Percentiles rank a stretch among this genome's conserved stretches.
phyloP scores from a whole-genome alignment of 2,797 vertebrate genomes.

The Neosilurus mollespiculum region DNA sequence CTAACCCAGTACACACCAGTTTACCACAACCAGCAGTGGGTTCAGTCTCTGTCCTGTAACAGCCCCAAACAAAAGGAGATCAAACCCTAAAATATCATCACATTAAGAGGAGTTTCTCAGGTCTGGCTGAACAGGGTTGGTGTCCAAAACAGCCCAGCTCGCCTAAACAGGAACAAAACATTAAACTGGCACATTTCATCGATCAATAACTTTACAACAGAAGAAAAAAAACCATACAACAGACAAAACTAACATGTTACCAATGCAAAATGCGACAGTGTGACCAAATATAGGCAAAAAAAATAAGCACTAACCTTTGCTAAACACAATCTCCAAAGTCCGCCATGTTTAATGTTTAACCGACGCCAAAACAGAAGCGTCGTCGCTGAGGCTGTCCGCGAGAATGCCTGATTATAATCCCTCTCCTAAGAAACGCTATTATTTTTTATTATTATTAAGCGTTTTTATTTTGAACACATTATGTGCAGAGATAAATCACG shows the following conservation, averaged over 20 bases:
- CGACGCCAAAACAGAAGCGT: constrained; percentile 53
- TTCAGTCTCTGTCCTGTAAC: not conserved
- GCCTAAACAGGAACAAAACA: not conserved
- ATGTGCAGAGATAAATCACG: not conserved
- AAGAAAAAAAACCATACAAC: not conserved
- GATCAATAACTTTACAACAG: not conserved
- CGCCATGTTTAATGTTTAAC: constrained; percentile 57
- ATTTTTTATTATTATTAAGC: not conserved
- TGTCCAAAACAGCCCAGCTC: not conserved
- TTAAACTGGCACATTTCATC: not conserved
- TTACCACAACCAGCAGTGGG: not conserved
- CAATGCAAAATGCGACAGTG: not conserved
- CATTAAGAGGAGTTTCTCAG: not conserved
- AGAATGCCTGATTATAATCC: not conserved
- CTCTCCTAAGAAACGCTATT: not conserved
- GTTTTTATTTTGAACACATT: not conserved
- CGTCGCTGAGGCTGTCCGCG: constrained; percentile 38
- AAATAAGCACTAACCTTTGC: constrained; percentile 36
- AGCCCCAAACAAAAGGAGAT: not conserved
- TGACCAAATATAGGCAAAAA: not conserved
- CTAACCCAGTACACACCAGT: not conserved
- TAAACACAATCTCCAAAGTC: constrained; percentile 35
- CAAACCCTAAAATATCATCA: not conserved
- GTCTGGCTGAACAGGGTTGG: not conserved
- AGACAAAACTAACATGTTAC: not conserved